Evolutionary conservation across 1,140 invertebrate genomes (phyloP).

Genomic region (Dufourea novaeangliae): DNA sequence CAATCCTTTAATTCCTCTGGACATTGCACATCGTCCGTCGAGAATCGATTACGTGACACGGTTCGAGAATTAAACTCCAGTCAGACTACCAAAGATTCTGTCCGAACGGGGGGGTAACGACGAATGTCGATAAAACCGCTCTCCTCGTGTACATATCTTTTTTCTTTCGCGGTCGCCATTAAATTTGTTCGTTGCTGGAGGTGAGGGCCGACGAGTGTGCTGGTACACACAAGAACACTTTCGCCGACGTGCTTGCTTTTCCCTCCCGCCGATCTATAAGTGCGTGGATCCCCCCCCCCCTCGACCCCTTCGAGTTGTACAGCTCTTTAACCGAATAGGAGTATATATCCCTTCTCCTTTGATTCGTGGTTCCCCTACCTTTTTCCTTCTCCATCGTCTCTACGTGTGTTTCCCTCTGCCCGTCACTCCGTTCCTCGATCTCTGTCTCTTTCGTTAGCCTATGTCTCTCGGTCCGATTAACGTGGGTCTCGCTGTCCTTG

Average conservation of each 20-base stretch:
- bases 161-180: constrained; percentile 50
- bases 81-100: neutral
- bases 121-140: constrained; percentile 13
- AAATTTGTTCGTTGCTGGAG: constrained; percentile 68
- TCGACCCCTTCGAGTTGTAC: constrained; percentile 23
- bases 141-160: no score
- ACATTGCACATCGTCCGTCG: neutral
- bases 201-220: constrained; percentile 60
- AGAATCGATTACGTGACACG: neutral
- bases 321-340: constrained; percentile 56
- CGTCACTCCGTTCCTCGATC: constrained; percentile 17
- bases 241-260: constrained; percentile 75
- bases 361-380: constrained; percentile 12
- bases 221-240: constrained; percentile 78
- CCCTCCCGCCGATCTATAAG: constrained; percentile 68
- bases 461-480: constrained; percentile 46
- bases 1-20: no score
- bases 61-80: neutral
- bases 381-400: constrained; percentile 29
- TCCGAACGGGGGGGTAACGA: neutral
- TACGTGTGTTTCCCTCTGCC: constrained; percentile 53
- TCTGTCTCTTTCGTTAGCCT: constrained; percentile 41
- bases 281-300: constrained; percentile 50
- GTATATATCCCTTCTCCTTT: constrained; percentile 67
- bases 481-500: constrained; percentile 31